These are phyloP conservation scores for Mixornis gularis DNA, from an alignment of 2,113 vertebrate genomes.

Conservation along the genomic window DNA sequence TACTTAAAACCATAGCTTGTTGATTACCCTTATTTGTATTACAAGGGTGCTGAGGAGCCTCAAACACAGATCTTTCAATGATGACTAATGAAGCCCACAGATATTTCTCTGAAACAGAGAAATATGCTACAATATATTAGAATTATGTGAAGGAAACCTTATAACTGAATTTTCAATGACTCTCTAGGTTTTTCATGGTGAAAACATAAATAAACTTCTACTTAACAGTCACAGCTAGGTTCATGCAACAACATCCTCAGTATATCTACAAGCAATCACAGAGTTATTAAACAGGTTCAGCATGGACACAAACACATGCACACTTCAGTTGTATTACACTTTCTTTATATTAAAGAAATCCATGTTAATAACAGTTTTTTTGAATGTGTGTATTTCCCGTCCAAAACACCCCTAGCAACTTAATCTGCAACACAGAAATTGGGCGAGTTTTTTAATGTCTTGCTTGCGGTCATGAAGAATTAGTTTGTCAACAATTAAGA, in stretches of 20 bases:
- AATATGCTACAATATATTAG: not conserved
- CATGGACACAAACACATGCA: not conserved
- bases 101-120: not conserved
- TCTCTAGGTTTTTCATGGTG: not conserved
- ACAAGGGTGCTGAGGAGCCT: not conserved
- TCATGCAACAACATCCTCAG: not conserved
- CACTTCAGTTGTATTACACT: not conserved
- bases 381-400: not conserved
- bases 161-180: not conserved
- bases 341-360: not conserved
- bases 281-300: not conserved
- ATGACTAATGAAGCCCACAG: not conserved
- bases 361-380: not conserved
- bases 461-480: not conserved
- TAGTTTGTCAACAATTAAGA: not conserved
- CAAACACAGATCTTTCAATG: not conserved
- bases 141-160: not conserved
- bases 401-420: not conserved
- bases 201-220: not conserved
- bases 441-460: not conserved
- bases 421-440: not conserved
- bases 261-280: not conserved
- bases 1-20: not conserved
- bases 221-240: not conserved
- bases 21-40: constrained; percentile 4